Evolutionary conservation across 1,140 invertebrate species (phyloP).

Genomic region (Drosophila erecta): DNA sequence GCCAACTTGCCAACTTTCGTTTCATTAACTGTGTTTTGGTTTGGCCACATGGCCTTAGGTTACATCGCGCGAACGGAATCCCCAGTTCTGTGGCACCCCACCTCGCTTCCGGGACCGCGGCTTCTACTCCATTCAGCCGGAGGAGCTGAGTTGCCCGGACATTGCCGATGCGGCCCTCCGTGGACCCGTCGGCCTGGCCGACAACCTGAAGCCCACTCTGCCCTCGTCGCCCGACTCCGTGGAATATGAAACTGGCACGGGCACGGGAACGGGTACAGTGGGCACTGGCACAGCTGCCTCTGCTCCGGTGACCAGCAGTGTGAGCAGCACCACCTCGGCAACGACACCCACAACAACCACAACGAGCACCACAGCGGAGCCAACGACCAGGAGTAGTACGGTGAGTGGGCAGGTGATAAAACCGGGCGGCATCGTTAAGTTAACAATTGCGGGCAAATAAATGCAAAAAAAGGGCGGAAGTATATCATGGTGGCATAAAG

Average conservation of each 20-base stretch:
- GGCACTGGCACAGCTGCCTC: constrained; percentile 76
- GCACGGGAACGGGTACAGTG: constrained; percentile 46
- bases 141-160: constrained; percentile 87
- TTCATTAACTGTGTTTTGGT: constrained; percentile 13
- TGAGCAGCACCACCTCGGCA: constrained; percentile 71
- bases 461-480: constrained; percentile 1
- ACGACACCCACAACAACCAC: constrained; percentile 63
- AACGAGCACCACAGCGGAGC: constrained; percentile 55
- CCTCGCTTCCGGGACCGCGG: constrained; percentile 90
- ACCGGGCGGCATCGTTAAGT: constrained; percentile 23
- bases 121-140: constrained; percentile 94
- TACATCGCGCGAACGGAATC: constrained; percentile 95
- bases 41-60: constrained; percentile 45
- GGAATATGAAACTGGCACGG: constrained; percentile 58
- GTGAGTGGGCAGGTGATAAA: constrained; percentile 53
- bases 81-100: constrained; percentile 96
- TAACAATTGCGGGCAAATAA: constrained; percentile 4
- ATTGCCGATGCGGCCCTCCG: constrained; percentile 76
- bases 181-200: constrained; percentile 86
- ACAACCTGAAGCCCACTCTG: constrained; percentile 73
- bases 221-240: constrained; percentile 75
- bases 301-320: constrained; percentile 72
- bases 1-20: constrained; percentile 19
- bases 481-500: not conserved
- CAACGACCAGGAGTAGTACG: constrained; percentile 64